These are phyloP conservation scores for Gila robusta DNA, from an alignment of 2,797 vertebrate species.

Conservation along the genomic window DNA sequence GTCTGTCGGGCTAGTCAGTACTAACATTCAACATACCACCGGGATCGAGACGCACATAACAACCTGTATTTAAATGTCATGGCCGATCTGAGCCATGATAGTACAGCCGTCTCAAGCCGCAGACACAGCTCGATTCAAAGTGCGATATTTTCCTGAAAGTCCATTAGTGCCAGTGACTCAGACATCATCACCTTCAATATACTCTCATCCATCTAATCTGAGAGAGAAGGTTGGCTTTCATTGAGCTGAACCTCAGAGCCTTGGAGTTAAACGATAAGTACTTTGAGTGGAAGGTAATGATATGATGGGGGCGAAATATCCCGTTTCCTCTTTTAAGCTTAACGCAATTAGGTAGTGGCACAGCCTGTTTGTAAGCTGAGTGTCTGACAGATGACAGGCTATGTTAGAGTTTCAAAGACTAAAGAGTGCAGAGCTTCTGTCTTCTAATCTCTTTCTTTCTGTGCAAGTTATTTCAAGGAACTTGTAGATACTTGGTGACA, in stretches of 20 bases:
- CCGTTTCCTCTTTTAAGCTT: slow-evolving; percentile 48
- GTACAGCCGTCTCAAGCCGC: not conserved
- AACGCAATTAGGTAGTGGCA: slow-evolving; percentile 44
- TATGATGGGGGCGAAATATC: slow-evolving; percentile 48
- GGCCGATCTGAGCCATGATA: not conserved
- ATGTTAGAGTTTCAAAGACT: slow-evolving; percentile 45
- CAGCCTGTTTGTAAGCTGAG: slow-evolving; percentile 38
- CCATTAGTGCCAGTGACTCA: slow-evolving; percentile 47
- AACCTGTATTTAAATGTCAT: slow-evolving; percentile 12
- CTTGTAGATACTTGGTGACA: slow-evolving; percentile 45
- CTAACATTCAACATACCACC: not conserved
- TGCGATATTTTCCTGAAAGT: slow-evolving; percentile 51
- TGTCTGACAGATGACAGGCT: slow-evolving; percentile 50
- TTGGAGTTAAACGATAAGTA: slow-evolving; percentile 59
- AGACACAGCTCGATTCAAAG: slow-evolving; percentile 38
- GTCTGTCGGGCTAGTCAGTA: too few species aligned
- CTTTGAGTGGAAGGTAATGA: slow-evolving; percentile 59
- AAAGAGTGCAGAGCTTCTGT: slow-evolving; percentile 36
- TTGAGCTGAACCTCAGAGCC: slow-evolving; percentile 42
- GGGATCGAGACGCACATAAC: not conserved
- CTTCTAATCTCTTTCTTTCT: slow-evolving; percentile 35
- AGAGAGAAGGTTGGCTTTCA: slow-evolving; percentile 48
- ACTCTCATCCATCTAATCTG: slow-evolving; percentile 46
- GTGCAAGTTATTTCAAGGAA: slow-evolving; percentile 31
- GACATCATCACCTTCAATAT: slow-evolving; percentile 53